Base-by-base conservation (phyloP, 2,797 vertebrate species). In the Huso huso region DNA sequence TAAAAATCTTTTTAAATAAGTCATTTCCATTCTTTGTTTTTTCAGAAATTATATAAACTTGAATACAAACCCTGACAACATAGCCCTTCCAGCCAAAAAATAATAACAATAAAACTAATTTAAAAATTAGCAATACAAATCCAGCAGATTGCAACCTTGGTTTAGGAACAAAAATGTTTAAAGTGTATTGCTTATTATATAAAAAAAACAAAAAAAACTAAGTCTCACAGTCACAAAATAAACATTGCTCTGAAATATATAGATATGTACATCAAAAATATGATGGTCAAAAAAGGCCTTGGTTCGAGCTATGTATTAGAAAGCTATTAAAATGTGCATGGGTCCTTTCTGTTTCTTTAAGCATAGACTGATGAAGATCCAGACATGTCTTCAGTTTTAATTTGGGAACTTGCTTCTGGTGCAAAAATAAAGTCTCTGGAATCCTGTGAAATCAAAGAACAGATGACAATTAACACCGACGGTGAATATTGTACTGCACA, bases 1-100 rank as follows among this genome's bases (percentile, higher is more conserved):
- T 88, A 90, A 88, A 90, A 89, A 84, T 84, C 83, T 87, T 80
- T 81, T 88, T 91, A 90, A 90, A 88, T 89, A 91, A 87, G 75
- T 74, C 72, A 62, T 67, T 78, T 70, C 73, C 68, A 78, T 76
- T 78, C 73, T 37, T 77, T 74, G 72, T 37, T 37, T 37, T 37
- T 68, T 66, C 65, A 73, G 76, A 74, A 74, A 73, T 77, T 75
- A 73, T 66, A 71, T 23, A 68, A 9, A 55, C n/a, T 75, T 73
- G 63, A 55, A 73, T 73, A 79, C 69, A 78, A 78, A 80, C 74
- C 75, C 76, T 80, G 77, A 81, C 78, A 73, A 72, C 69, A 73
- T 68, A 77, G 79, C 76, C 71, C 76, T 74, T 72, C 69, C 61
- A 69, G 69, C 53, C 64, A 63, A 72, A 61, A 66, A 84, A 37